A percentile compares a stretch with the other conserved stretches of the same genome.
These are phyloP conservation scores for Silurus aristotelis DNA, from an alignment of 2,797 vertebrate species.

Conservation along the genomic window DNA sequence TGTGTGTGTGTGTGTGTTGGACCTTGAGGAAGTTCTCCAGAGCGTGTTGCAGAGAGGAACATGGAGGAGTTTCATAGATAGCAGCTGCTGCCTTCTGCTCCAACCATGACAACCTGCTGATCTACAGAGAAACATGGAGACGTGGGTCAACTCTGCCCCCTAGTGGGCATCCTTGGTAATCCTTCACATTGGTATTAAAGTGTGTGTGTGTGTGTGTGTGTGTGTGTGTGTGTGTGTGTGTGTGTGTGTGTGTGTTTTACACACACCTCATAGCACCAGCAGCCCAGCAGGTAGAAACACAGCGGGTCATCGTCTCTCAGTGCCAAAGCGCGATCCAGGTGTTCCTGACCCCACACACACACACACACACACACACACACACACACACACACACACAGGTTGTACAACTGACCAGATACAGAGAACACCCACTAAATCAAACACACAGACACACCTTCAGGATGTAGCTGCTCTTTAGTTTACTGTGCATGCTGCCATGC, in stretches of 20 bases:
- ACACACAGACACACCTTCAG: constrained; percentile 68
- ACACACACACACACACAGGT: background rate
- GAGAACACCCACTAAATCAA: background rate
- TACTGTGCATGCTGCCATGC: constrained; percentile 72
- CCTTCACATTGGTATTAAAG: background rate
- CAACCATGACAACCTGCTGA: constrained; percentile 86
- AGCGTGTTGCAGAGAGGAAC: constrained; percentile 82
- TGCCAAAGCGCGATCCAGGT: constrained; percentile 70
- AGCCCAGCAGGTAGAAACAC: constrained; percentile 76
- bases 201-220: constrained; percentile 9
- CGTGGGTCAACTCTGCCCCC: background rate
- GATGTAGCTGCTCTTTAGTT: constrained; percentile 72
- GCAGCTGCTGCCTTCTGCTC: constrained; percentile 87
- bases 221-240: constrained; percentile 17
- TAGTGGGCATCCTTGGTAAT: background rate
- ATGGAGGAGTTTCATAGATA: constrained; percentile 79
- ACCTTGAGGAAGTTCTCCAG: constrained; percentile 91
- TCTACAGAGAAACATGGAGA: constrained; percentile 67
- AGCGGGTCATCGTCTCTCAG: constrained; percentile 71
- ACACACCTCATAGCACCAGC: constrained; percentile 77
- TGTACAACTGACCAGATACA: background rate
- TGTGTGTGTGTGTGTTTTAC: constrained; percentile 6
- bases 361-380: background rate
- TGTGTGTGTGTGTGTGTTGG: background rate
- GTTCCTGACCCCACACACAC: constrained; percentile 64